Evolutionary conservation across 2,113 vertebrate genomes (phyloP).

Genomic region (Calypte anna): DNA sequence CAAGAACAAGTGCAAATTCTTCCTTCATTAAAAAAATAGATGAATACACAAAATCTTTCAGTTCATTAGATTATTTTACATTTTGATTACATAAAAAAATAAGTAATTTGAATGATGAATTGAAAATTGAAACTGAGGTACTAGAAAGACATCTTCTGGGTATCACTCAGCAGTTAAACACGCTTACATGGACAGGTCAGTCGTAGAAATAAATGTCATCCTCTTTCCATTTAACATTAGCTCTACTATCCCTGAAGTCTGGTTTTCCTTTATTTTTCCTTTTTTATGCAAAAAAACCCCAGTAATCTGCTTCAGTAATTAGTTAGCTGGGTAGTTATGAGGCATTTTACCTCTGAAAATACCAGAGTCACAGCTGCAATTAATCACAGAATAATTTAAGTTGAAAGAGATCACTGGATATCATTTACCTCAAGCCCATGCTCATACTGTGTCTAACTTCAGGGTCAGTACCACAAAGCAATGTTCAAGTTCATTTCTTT

Average conservation of each 20-base stretch:
- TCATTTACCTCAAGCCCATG: background rate
- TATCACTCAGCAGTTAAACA: constrained; percentile 24
- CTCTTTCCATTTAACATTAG: background rate
- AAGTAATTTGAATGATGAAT: background rate
- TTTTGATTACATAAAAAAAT: background rate
- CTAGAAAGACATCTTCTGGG: background rate
- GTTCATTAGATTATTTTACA: background rate
- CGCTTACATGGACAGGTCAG: background rate
- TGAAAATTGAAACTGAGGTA: constrained; percentile 41
- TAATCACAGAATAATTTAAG: background rate
- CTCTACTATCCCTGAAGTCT: background rate
- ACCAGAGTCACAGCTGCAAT: background rate
- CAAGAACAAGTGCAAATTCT: background rate
- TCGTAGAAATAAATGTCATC: constrained; percentile 11
- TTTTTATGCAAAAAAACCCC: background rate
- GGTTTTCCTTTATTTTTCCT: background rate
- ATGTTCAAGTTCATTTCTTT: background rate
- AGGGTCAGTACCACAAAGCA: background rate
- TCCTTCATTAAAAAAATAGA: background rate
- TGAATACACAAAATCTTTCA: background rate
- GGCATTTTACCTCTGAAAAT: constrained; percentile 10
- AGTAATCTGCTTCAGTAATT: constrained; percentile 15
- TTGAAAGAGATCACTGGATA: background rate
- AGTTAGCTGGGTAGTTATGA: background rate
- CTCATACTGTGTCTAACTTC: background rate